Evolutionary conservation across 2,113 vertebrate genomes (phyloP).

Genomic region (Fulmarus glacialis): DNA sequence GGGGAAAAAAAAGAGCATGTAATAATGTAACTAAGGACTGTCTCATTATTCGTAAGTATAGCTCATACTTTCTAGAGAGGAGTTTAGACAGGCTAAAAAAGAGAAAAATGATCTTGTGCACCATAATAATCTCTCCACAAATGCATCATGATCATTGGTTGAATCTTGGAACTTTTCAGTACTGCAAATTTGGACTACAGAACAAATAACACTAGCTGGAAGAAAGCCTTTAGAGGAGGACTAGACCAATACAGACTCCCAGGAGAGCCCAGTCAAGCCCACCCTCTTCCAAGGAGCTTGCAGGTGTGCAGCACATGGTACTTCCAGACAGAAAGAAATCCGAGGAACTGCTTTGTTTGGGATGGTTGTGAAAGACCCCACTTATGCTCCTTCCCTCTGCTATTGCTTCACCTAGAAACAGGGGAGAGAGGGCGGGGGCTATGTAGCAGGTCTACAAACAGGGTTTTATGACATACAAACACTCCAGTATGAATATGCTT

Average conservation of each 20-base stretch:
- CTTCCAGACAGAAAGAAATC: neutral
- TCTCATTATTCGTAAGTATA: neutral
- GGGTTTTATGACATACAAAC: neutral
- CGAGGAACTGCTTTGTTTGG: neutral
- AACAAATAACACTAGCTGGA: neutral
- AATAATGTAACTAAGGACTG: neutral
- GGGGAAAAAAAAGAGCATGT: neutral
- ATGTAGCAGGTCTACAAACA: neutral
- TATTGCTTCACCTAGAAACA: neutral
- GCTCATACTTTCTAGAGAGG: neutral
- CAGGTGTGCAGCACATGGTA: neutral
- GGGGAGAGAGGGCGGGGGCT: neutral
- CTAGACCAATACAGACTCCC: neutral
- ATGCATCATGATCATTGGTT: neutral
- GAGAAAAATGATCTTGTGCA: neutral
- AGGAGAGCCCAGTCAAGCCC: neutral
- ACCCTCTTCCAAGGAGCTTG: neutral
- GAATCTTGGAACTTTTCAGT: neutral
- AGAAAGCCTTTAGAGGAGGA: neutral
- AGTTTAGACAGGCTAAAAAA: neutral
- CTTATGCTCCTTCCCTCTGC: neutral
- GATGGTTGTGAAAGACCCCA: neutral
- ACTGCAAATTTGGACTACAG: neutral
- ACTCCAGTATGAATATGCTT: neutral
- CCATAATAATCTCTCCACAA: neutral